Conservation (phyloP, 1,140 invertebrate species). For the Gryon sp. region DNA sequence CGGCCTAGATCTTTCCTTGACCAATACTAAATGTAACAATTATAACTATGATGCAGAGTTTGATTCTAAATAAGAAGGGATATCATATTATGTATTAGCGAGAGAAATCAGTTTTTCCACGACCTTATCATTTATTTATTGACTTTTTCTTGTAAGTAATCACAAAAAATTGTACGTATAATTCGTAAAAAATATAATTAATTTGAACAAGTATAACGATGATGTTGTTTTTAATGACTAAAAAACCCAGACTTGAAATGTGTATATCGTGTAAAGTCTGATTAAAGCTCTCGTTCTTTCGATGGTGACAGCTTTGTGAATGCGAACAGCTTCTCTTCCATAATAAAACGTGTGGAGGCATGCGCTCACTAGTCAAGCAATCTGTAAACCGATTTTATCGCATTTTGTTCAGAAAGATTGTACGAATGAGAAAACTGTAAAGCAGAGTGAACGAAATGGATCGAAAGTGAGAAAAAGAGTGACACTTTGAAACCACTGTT, state of each 20-base stretch:
- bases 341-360: constrained; percentile 67
- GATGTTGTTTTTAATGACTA: constrained; percentile 23
- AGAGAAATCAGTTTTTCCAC: constrained; percentile 57
- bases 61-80: constrained; percentile 33
- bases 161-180: constrained; percentile 15
- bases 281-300: constrained; percentile 52
- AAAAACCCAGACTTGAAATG: constrained; percentile 27
- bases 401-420: constrained; percentile 60
- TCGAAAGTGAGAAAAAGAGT: constrained; percentile 45
- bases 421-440: constrained; percentile 44
- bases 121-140: constrained; percentile 20
- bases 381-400: constrained; percentile 65
- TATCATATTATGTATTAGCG: constrained; percentile 38
- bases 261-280: constrained; percentile 50
- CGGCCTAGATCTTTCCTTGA: constrained; percentile 34
- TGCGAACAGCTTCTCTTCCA: constrained; percentile 72
- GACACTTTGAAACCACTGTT: constrained; percentile 14
- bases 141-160: constrained; percentile 7
- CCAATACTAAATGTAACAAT: constrained; percentile 28
- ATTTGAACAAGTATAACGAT: constrained; percentile 11
- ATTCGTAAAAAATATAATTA: constrained; percentile 15
- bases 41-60: constrained; percentile 23
- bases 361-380: constrained; percentile 79
- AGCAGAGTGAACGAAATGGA: constrained; percentile 41
- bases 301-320: constrained; percentile 55